phyloP scores from a whole-genome alignment of 2,888 invertebrate genomes.

The Augiades crinisus region DNA sequence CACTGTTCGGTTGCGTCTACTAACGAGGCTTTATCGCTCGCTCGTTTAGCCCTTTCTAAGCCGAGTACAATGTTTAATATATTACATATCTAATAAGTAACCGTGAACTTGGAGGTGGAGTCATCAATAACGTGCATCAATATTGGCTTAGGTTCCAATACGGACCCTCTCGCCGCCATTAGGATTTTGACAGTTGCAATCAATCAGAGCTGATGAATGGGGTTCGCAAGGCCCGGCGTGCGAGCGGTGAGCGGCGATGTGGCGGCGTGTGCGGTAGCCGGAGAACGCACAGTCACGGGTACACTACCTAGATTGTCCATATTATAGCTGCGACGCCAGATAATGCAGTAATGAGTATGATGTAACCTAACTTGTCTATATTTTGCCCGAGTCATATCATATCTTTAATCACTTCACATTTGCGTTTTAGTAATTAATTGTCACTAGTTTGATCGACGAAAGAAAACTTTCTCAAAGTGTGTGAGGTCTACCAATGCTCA shows the following conservation, averaged over 20 bases:
- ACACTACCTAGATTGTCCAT: background rate
- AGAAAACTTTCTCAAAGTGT: no score
- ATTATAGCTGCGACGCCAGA: no score
- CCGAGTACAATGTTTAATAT: conserved; percentile 58
- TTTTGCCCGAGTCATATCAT: no score
- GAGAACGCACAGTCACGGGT: background rate
- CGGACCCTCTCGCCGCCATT: conserved; percentile 74
- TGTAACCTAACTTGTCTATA: no score
- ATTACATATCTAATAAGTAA: conserved; percentile 63
- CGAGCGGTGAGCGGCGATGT: conserved; percentile 16
- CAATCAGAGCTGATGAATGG: conserved; percentile 77
- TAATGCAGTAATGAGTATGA: no score
- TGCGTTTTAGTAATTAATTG: no score
- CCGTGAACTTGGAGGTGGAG: conserved; percentile 63
- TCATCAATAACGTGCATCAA: conserved; percentile 74
- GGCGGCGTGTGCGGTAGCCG: conserved; percentile 56
- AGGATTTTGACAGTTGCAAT: conserved; percentile 78
- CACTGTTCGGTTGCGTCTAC: conserved; percentile 28
- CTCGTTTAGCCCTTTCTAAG: conserved; percentile 51
- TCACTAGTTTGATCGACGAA: no score
- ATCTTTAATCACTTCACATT: no score
- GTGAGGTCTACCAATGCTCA: no score
- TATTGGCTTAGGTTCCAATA: conserved; percentile 68
- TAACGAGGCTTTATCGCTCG: conserved; percentile 48
- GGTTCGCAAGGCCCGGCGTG: conserved; percentile 53